A percentile compares a stretch with the other conserved stretches of the same genome.
phyloP scores from a whole-genome alignment of 2,888 invertebrate genomes.

The Lasioglossum villosulum region DNA sequence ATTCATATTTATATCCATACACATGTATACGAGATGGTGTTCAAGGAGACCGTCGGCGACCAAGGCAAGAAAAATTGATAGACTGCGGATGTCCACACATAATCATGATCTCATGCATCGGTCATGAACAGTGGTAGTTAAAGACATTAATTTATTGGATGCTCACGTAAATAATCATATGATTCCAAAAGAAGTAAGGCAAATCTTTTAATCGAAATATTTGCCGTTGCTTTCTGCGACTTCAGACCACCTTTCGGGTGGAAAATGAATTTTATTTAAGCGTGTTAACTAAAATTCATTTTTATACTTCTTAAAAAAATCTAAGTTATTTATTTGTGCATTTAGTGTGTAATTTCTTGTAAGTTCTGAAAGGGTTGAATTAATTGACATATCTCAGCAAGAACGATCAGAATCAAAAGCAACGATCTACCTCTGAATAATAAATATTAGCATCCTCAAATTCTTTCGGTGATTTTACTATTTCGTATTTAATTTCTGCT shows the following conservation, averaged over 20 bases:
- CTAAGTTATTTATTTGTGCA: not conserved
- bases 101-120: not conserved
- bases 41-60: constrained; percentile 29
- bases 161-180: not conserved
- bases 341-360: not conserved
- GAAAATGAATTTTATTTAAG: no score
- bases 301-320: not conserved
- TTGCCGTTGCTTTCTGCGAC: no score
- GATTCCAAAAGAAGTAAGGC: no score
- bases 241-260: no score
- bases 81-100: not conserved
- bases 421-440: not conserved
- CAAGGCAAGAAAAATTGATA: constrained; percentile 8
- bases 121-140: not conserved
- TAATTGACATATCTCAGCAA: not conserved
- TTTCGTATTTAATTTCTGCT: not conserved
- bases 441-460: not conserved
- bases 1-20: constrained; percentile 21
- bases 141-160: not conserved
- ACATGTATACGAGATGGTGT: constrained; percentile 31
- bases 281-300: not conserved
- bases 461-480: not conserved
- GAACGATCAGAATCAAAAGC: not conserved
- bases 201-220: not conserved
- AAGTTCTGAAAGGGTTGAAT: not conserved